phyloP scores from a whole-genome alignment of 2,888 invertebrate genomes.

The Apocheima hispidaria region DNA sequence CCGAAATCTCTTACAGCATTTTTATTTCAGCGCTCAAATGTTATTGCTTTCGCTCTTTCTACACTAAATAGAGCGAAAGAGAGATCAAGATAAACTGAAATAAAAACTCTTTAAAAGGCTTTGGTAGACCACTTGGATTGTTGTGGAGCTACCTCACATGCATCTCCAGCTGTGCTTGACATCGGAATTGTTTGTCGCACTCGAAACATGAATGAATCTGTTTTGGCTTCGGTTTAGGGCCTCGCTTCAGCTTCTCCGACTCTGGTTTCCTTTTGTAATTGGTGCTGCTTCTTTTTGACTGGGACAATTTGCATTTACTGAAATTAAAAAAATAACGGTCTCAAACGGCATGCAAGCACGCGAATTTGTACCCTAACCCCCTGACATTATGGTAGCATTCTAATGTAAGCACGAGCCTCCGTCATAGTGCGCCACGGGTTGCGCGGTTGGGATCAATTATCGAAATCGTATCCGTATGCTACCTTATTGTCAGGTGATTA shows the following conservation, averaged over 20 bases:
- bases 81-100: background rate
- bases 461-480: no score
- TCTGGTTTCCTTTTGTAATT: slow-evolving; percentile 86
- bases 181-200: slow-evolving; percentile 87
- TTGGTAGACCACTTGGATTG: background rate
- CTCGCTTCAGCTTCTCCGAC: slow-evolving; percentile 85
- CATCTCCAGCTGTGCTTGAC: slow-evolving; percentile 87
- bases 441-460: no score
- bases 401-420: background rate
- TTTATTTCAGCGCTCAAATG: no score
- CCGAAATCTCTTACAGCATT: no score
- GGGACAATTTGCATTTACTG: slow-evolving; percentile 70
- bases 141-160: slow-evolving; percentile 81
- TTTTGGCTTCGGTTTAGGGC: slow-evolving; percentile 87
- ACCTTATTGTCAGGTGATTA: no score
- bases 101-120: background rate
- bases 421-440: background rate
- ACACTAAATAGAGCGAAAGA: background rate
- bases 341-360: background rate
- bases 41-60: no score
- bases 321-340: slow-evolving; percentile 30
- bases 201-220: slow-evolving; percentile 85
- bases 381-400: background rate
- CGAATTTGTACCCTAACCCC: background rate
- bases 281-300: slow-evolving; percentile 62